Evolutionary conservation across 2,113 vertebrate genomes (phyloP), one percentile per base, ranked within the genome.

Genomic region (Oncorhynchus tshawytscha): DNA sequence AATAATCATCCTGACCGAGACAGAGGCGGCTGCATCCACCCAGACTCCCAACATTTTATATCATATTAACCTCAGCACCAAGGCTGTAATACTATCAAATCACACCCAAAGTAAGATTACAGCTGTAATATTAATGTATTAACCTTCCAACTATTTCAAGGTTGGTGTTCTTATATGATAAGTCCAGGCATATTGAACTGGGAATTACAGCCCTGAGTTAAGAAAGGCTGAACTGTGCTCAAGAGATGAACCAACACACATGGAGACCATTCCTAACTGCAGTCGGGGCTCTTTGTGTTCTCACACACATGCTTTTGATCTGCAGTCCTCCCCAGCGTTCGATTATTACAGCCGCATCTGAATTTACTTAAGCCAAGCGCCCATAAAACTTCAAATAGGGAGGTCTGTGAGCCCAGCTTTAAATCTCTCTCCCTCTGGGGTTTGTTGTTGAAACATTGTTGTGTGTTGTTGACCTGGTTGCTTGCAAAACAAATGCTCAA

Each of bases 351-450:
- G 84, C 82, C 78, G 72, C 90, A 92, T 91, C 88, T 93, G 91
- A 92, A 88, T 91, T 91, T 90, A 90, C 90, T 92, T 91, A 91
- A 90, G 88, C 88, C 88, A 85, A 89, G 89, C 81, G 79, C 86
- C 86, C 86, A 90, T 92, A 90, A 92, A 92, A 91, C 85, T 90
- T 93, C 90, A 91, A 90, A 91, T 87, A 82, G 84, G 86, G 88
- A 87, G 89, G 86, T 87, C 84, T 78, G 71, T 27, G 80, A 82
- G 80, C 72, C 84, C 84, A 84, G 71, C 39, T 87, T 83, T 78
- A 73, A 25, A 76, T 74, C 69, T 59, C 20, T 48, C 67, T 68
- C 73, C 68, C 66, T 31, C 67, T 57, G 60, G 72, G 80, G 48
- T 78, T 81, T 76, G 78, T 71, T 79, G 72, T 39, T 81, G 72